Conservation (phyloP, 2,888 invertebrate species). For the Drosophila subquinaria region DNA sequence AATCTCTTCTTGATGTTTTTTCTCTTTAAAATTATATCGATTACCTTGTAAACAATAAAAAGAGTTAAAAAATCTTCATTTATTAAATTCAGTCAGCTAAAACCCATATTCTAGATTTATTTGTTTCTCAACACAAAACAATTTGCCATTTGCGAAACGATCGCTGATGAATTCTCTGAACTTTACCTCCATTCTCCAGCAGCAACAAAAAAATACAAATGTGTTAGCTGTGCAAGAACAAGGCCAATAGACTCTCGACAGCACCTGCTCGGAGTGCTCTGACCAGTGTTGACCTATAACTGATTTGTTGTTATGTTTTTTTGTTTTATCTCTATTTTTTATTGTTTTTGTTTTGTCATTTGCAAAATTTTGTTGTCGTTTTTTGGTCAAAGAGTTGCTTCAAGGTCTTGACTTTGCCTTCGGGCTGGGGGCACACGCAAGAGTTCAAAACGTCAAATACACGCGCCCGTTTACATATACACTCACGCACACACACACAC, state of each 20-base stretch:
- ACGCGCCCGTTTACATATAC: conserved; percentile 33
- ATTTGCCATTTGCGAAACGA: conserved; percentile 20
- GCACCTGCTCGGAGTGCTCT: conserved; percentile 53
- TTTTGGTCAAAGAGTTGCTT: conserved; percentile 45
- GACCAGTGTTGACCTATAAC: conserved; percentile 76
- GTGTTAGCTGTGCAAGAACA: conserved; percentile 51
- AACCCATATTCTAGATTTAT: neutral
- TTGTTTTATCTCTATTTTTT: conserved; percentile 2
- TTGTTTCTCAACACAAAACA: conserved; percentile 2
- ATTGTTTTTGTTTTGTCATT: conserved; percentile 37
- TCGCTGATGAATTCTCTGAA: conserved; percentile 20
- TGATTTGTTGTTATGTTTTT: conserved; percentile 41
- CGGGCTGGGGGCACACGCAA: conserved; percentile 58
- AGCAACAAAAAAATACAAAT: neutral
- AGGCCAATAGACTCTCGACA: conserved; percentile 66
- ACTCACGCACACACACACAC: conserved; percentile 9
- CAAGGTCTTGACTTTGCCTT: conserved; percentile 74
- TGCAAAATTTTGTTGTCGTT: conserved; percentile 33
- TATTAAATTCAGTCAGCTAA: conserved; percentile 2
- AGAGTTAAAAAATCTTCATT: too few species aligned
- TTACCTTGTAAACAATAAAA: too few species aligned
- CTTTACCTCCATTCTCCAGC: conserved; percentile 22
- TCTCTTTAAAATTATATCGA: too few species aligned
- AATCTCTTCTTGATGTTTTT: neutral
- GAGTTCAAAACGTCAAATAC: conserved; percentile 62